These are phyloP conservation scores for Stichopus chloronotus DNA, from an alignment of 35 echinoderm and acorn worm genomes.

Conservation along the genomic window DNA sequence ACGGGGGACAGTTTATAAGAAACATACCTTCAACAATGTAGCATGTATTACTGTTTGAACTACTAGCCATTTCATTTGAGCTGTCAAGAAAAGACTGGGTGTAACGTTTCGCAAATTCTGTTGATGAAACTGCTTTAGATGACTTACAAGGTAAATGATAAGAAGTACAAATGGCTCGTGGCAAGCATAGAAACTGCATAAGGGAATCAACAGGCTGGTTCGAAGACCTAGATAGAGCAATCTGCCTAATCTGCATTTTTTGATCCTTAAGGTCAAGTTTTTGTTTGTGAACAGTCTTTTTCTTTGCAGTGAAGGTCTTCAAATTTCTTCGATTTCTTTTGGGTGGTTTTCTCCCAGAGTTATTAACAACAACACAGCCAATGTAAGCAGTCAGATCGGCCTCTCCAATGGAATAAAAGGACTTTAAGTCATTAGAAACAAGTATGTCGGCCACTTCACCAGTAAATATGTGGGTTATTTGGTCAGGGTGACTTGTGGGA, in stretches of 20 bases:
- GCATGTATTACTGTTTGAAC: neutral
- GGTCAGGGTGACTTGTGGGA: neutral
- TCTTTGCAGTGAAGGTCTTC: slow-evolving; percentile 37
- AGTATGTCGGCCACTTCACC: neutral
- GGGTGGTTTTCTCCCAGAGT: neutral
- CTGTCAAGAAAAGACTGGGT: slow-evolving; percentile 29
- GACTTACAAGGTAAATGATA: slow-evolving; percentile 45
- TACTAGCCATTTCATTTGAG: neutral
- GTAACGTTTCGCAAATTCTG: slow-evolving; percentile 18
- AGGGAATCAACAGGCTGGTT: slow-evolving; percentile 44
- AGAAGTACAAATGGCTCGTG: slow-evolving; percentile 30
- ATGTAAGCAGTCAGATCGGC: slow-evolving; percentile 29
- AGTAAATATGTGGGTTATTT: slow-evolving; percentile 39
- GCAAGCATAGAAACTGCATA: slow-evolving; percentile 51
- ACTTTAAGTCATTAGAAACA: slow-evolving; percentile 14
- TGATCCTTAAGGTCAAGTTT: slow-evolving; percentile 48
- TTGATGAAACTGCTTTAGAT: slow-evolving; percentile 19
- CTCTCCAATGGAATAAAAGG: slow-evolving; percentile 37
- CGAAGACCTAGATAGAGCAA: slow-evolving; percentile 55
- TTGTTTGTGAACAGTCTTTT: slow-evolving; percentile 31
- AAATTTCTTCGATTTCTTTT: slow-evolving; percentile 40
- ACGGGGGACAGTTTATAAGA: slow-evolving; percentile 9
- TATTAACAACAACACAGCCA: slow-evolving; percentile 33
- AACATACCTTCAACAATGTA: slow-evolving; percentile 71
- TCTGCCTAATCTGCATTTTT: slow-evolving; percentile 39